These are phyloP conservation scores for Coregonus suidteri DNA, from an alignment of 2,797 vertebrate genomes.

Conservation along the genomic window DNA sequence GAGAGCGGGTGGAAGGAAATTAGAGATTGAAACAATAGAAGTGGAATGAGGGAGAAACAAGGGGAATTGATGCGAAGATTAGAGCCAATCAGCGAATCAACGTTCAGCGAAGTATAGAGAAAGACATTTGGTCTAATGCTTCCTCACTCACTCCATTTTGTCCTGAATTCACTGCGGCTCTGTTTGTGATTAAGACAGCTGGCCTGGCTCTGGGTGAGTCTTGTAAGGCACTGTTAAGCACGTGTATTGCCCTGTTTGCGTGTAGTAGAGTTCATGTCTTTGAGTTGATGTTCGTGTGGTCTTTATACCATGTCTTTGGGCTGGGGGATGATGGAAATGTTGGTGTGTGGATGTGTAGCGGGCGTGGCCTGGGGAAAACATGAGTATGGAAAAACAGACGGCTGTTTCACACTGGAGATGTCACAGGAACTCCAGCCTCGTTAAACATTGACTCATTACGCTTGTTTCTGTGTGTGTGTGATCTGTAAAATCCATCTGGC, in stretches of 20 bases:
- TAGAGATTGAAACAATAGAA: neutral
- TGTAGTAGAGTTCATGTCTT: neutral
- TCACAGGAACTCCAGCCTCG: slow-evolving; percentile 14
- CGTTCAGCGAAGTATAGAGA: neutral
- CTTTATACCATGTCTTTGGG: slow-evolving; percentile 6
- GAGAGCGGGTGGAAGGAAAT: neutral
- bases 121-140: neutral
- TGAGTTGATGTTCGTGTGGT: neutral
- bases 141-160: neutral
- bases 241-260: slow-evolving; percentile 5
- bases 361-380: slow-evolving; percentile 22
- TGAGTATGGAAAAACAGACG: slow-evolving; percentile 29
- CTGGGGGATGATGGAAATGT: slow-evolving; percentile 12
- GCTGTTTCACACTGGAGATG: slow-evolving; percentile 28
- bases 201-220: slow-evolving; percentile 26
- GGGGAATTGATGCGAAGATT: neutral
- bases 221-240: slow-evolving; percentile 23
- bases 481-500: slow-evolving; percentile 16
- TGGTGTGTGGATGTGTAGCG: neutral
- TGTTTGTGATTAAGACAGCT: slow-evolving; percentile 21
- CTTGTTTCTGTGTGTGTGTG: slow-evolving; percentile 14
- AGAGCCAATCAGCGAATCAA: neutral
- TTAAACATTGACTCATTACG: slow-evolving; percentile 29
- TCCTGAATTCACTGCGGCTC: neutral
- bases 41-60: neutral